Evolutionary conservation across 1,140 invertebrate species (phyloP).

Genomic region (Antheraea pernyi): DNA sequence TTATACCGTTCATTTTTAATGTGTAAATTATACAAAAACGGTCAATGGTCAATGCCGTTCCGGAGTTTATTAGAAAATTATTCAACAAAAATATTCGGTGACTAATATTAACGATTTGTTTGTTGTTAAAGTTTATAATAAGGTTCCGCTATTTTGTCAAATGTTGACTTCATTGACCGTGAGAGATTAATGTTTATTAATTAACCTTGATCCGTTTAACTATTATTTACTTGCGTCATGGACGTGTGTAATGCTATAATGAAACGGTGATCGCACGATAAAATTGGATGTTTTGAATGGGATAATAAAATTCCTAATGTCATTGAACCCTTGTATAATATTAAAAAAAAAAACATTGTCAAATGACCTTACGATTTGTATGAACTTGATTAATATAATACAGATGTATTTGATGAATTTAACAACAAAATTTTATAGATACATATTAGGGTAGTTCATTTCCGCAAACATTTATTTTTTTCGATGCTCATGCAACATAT

Average conservation of each 20-base stretch:
- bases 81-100: slow-evolving; percentile 23
- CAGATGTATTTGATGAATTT: too few species aligned
- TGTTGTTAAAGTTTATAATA: slow-evolving; percentile 15
- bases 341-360: too few species aligned
- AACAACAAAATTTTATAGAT: too few species aligned
- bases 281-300: background rate
- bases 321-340: too few species aligned
- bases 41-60: slow-evolving; percentile 2
- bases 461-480: too few species aligned
- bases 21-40: slow-evolving; percentile 4
- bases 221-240: slow-evolving; percentile 18
- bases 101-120: slow-evolving; percentile 43
- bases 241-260: background rate
- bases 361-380: too few species aligned
- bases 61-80: slow-evolving; percentile 42
- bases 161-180: slow-evolving; percentile 33
- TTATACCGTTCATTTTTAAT: slow-evolving; percentile 6
- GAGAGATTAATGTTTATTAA: slow-evolving; percentile 28
- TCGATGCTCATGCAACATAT: too few species aligned
- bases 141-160: slow-evolving; percentile 35
- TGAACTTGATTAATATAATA: too few species aligned
- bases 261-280: background rate
- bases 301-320: background rate
- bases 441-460: too few species aligned
- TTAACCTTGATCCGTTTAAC: slow-evolving; percentile 28